phyloP scores from a whole-genome alignment of 2,797 vertebrate genomes.

The Phataginus tricuspis region DNA sequence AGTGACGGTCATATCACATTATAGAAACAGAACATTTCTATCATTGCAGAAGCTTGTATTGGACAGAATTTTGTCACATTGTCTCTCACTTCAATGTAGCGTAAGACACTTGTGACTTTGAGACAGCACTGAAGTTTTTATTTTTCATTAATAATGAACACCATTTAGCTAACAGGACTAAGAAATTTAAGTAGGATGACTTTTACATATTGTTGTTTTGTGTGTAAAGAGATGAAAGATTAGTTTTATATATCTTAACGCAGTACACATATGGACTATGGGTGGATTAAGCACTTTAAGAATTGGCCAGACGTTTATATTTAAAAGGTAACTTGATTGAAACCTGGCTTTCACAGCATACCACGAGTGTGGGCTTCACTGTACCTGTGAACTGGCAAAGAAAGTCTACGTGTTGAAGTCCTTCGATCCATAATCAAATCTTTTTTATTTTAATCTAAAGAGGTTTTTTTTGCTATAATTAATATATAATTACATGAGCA shows the following conservation, averaged over 20 bases:
- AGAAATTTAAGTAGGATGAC: neutral
- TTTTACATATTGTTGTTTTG: neutral
- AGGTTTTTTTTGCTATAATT: no score
- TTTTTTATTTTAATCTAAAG: neutral
- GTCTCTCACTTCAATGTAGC: neutral
- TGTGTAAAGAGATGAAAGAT: neutral
- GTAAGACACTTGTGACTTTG: neutral
- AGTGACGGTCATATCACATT: neutral
- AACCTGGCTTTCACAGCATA: neutral
- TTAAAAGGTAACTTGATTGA: neutral
- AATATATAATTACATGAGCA: no score
- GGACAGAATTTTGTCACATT: neutral
- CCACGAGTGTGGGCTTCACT: neutral
- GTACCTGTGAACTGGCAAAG: neutral
- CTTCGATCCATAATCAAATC: neutral
- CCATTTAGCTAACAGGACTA: neutral
- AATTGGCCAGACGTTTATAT: neutral
- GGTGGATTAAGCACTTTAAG: constrained; percentile 14
- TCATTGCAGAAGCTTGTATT: neutral
- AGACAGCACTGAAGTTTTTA: neutral
- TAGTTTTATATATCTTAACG: neutral
- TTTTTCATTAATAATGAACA: neutral
- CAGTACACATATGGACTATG: neutral
- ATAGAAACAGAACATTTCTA: neutral
- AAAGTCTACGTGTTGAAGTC: neutral